Evolutionary conservation across 1,140 invertebrate genomes (phyloP), one percentile per base, ranked within the genome.

Genomic region (Musca vetustissima): DNA sequence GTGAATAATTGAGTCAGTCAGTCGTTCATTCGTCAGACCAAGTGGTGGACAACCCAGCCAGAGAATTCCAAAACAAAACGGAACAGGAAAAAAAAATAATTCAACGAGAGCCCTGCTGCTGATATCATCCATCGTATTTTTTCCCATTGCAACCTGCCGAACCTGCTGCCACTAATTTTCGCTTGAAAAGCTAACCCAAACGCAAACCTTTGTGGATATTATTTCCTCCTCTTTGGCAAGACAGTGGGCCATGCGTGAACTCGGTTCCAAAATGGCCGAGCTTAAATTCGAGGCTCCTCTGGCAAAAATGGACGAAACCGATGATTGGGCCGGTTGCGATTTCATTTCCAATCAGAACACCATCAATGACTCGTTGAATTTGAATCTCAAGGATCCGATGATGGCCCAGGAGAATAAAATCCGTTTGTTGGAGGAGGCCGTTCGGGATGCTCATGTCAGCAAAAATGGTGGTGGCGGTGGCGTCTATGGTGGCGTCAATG

Each of bases 261-360:
- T 91, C 86, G 88, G 88, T 85, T 89, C 87, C 80, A 93, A 93
- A 87, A 97, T 97, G 92, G 93, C 94, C 87, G 95, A 97, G 89
- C 89, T 97, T 76, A 93, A 96, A 87, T 96, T 97, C 86, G 94
- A 97, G 86, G 95, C 95, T 86, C 96, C 96, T 72, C 86, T 98
- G 80, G 96, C 95, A 68, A 93, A 94, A 83, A 95, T 96, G 85
- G 93, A 95, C 84, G 93, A 95, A 83, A 90, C 93, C 69, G 95
- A 97, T 84, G 89, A 90, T 73, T 89, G 88, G 85, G 84, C 88
- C 68, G 86, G 87, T 32, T 83, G 83, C 55, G 85, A 87, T 68
- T 86, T 84, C 67, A 80, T 81, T 57, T 75, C 79, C 67, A 80
- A 72, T 70, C 80, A 84, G 83, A 80, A 88, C 88, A 80, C 88